Conservation (phyloP, 1,140 invertebrate genomes). For the Zaprionus ornatus region DNA sequence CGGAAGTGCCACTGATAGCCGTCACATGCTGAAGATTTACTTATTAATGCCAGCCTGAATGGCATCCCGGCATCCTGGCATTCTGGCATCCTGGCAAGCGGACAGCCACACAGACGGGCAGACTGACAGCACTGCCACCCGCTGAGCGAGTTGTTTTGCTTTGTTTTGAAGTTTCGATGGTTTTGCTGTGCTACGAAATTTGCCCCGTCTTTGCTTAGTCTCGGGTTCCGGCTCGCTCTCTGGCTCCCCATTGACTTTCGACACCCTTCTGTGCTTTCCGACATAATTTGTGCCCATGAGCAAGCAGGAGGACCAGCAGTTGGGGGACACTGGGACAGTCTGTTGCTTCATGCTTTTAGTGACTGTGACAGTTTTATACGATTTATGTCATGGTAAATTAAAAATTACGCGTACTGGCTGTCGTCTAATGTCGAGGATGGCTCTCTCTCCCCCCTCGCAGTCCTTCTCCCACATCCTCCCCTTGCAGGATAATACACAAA, state of each 20-base stretch:
- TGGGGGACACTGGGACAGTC: constrained; percentile 37
- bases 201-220: too few relatives aligned
- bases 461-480: background rate
- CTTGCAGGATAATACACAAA: constrained; percentile 22
- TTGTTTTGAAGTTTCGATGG: constrained; percentile 60
- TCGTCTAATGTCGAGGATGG: background rate
- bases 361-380: constrained; percentile 81
- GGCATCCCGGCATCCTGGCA: constrained; percentile 22
- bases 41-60: constrained; percentile 73
- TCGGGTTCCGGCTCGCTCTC: background rate
- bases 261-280: constrained; percentile 70
- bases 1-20: constrained; percentile 78
- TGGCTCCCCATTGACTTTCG: constrained; percentile 62
- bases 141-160: constrained; percentile 43
- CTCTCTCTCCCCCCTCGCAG: background rate
- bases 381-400: constrained; percentile 81
- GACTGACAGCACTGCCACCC: constrained; percentile 26
- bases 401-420: constrained; percentile 71
- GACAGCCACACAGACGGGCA: constrained; percentile 11
- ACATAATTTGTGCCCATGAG: constrained; percentile 68
- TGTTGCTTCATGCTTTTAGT: constrained; percentile 79
- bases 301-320: background rate
- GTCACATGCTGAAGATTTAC: constrained; percentile 80
- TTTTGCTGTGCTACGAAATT: constrained; percentile 2
- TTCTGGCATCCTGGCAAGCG: constrained; percentile 56